Evolutionary conservation across 2,113 vertebrate species (phyloP), one percentile per base, ranked within the genome.

Genomic region (Pipra filicauda): DNA sequence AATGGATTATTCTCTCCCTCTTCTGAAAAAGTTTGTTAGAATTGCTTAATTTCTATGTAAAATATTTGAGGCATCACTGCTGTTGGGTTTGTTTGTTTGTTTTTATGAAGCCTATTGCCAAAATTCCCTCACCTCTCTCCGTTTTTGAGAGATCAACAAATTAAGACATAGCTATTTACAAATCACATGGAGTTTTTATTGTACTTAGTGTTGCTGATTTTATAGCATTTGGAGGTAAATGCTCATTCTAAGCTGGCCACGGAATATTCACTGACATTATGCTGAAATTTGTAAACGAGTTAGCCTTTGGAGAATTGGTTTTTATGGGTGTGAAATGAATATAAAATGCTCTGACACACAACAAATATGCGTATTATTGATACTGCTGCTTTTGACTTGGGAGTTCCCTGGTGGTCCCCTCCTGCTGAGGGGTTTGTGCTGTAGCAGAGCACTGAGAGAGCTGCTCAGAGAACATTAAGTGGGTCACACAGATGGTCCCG

Each of bases 401-500:
- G 11, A 8, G 3, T 46, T 66, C 39, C 69, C 44, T 33, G 5
- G 6, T 31, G 33, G 15, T 8, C 18, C 22, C 6, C 26, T 33
- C 24, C 28, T 22, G 26, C 30, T 31, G 8, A 57, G 41, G 77
- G 52, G 28, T 26, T 59, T 27, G 30, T 84, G 71, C 59, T 31
- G 61, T 15, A 64, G 88, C 39, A 78, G 44, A 33, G 1, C 28
- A 11, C 28, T 52, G 12, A 2, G 62, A 64, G 35, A 33, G 49
- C 15, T 44, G 26, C 85, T 49, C 19, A 18, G 41, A 16, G 77
- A 44, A 4, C 21, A 55, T 37, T n/a, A 64, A 76, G 83, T 37
- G 46, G 95, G 92, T 78, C 93, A 72, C 72, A 35, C 82, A 93
- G 90, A 86, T 94, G 90, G 93, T 17, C 75, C n/a, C 31, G 80